Percentiles rank a stretch among this genome's conserved stretches.
Evolutionary conservation across 2,888 invertebrate genomes (phyloP).

Genomic region (Drosophila nr. fundita): DNA sequence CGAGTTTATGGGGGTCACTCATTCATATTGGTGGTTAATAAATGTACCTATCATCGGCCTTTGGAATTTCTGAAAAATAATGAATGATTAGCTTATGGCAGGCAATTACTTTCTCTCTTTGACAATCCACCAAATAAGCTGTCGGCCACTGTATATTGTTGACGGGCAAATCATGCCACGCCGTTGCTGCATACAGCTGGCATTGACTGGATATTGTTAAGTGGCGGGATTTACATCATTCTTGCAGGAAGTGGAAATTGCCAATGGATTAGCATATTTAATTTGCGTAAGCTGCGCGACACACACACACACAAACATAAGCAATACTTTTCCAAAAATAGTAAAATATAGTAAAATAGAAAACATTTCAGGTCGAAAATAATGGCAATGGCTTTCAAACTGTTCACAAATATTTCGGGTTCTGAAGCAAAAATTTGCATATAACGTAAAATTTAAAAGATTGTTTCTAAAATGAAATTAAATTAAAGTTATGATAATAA

Average conservation of each 20-base stretch:
- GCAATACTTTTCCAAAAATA: constrained; percentile 13
- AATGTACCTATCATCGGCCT: no score
- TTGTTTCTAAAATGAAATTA: neutral
- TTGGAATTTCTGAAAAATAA: no score
- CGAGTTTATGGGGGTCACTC: no score
- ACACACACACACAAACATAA: constrained; percentile 2
- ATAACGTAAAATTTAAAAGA: neutral
- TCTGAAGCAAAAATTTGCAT: neutral
- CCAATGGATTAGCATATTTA: constrained; percentile 64
- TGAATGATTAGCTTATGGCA: no score
- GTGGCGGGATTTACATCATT: constrained; percentile 24
- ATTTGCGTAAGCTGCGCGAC: constrained; percentile 21
- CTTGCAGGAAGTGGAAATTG: constrained; percentile 71
- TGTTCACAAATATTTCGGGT: neutral
- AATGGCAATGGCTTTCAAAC: neutral
- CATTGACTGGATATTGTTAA: constrained; percentile 4
- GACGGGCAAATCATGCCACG: constrained; percentile 43
- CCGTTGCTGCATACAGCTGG: neutral
- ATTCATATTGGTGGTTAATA: no score
- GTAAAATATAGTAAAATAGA: no score
- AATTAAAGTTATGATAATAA: neutral
- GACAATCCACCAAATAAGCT: no score
- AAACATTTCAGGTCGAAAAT: neutral
- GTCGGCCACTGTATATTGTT: no score
- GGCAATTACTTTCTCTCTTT: no score